Base-by-base conservation (phyloP, 2,888 invertebrate genomes). In the Brenthis hecate region DNA sequence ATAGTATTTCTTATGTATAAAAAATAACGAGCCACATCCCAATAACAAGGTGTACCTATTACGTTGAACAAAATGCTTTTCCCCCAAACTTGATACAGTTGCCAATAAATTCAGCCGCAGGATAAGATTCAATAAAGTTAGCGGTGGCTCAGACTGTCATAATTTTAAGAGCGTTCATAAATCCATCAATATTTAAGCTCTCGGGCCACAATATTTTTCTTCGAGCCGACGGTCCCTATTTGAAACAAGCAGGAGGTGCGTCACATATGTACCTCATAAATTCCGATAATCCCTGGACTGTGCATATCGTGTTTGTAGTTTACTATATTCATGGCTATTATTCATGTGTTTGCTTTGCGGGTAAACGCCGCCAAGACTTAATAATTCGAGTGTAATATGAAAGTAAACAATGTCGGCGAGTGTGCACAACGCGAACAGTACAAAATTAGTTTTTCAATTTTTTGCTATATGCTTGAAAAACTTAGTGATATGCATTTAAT, bases 111-210 rank as follows among this genome's bases (percentile, higher is more conserved):
- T 87, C 83, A 82, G 81, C 78, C 80, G 74, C 80, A 79, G 84
- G 86, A 87, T 86, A 85, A 86, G 85, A 85, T 88, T 89, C 88
- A 88, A 89, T 86, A 89, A 91, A 88, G 86, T 85, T 86, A 81
- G 83, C 82, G 80, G 84, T 87, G 81, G 87, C 80, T 80, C 78
- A 76, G 75, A 76, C 84, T 89, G 89, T 90, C 90, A 90, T 91
- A 89, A 88, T 89, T 90, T 90, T 87, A 87, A 88, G 88, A 87
- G 82, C 85, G 85, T 85, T 85, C 89, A 91, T 92, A 92, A 92
- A 92, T 92, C 92, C 88, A 88, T 92, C 92, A 92, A 88, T 91
- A 85, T 84, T 87, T 88, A 91, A 91, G 91, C 91, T 90, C 83
- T 85, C 76, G 80, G 83, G 79, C 85, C 87, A 85, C 86, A 87